Conservation (phyloP, 2,888 invertebrate species). For the Branchellion lobata region DNA sequence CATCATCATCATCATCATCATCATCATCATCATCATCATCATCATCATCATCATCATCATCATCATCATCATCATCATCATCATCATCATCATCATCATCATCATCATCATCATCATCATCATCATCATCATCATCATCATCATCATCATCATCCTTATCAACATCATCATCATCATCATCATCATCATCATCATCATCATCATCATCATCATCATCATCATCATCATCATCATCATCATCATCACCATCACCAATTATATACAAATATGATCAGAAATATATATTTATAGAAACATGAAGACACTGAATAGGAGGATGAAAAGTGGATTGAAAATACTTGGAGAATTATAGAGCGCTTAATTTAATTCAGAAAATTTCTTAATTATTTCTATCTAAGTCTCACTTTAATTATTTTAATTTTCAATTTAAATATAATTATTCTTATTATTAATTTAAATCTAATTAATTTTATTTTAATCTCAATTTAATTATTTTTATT, state of each 20-base stretch:
- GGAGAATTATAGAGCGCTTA: no score
- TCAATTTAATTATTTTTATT: no score
- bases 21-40: slow-evolving; percentile 21
- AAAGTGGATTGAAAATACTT: no score
- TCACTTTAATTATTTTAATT: no score
- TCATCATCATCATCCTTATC: slow-evolving; percentile 27
- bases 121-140: slow-evolving; percentile 1
- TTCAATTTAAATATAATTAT: no score
- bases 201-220: slow-evolving; percentile 23
- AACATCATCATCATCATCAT: slow-evolving; percentile 6
- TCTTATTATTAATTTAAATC: no score
- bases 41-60: slow-evolving; percentile 24
- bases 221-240: slow-evolving; percentile 19
- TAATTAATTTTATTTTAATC: no score
- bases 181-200: slow-evolving; percentile 23
- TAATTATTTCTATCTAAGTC: no score
- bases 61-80: slow-evolving; percentile 8
- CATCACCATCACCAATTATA: slow-evolving; percentile 1
- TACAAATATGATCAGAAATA: neutral
- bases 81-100: slow-evolving; percentile 2
- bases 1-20: slow-evolving; percentile 19
- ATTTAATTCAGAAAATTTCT: no score
- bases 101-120: slow-evolving; percentile 15
- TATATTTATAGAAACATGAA: no score
- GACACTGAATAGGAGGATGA: no score